phyloP scores from a whole-genome alignment of 2,888 invertebrate species.

The Schizaphis graminum region DNA sequence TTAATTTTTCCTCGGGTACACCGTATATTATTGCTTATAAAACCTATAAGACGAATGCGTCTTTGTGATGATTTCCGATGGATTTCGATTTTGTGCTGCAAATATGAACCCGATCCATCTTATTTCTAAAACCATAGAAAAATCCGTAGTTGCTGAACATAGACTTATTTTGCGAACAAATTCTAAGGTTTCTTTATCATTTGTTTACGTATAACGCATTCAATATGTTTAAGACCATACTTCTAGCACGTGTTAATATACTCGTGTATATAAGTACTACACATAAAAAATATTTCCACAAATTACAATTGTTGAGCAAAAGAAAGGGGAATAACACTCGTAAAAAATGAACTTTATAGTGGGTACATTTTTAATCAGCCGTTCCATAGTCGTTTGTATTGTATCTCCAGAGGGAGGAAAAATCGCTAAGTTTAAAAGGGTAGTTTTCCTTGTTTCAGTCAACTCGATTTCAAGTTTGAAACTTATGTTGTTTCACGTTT shows the following conservation, averaged over 20 bases:
- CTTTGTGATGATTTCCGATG: background rate
- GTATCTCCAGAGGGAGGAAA: constrained; percentile 46
- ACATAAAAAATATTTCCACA: constrained; percentile 45
- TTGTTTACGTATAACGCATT: background rate
- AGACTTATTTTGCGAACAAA: background rate
- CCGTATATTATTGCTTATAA: background rate
- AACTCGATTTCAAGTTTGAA: constrained; percentile 41
- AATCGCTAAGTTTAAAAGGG: constrained; percentile 49
- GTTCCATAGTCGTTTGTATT: constrained; percentile 48
- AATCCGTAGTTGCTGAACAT: background rate
- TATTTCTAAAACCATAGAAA: background rate
- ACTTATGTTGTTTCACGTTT: constrained; percentile 62
- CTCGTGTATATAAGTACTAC: background rate
- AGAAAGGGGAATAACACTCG: constrained; percentile 43
- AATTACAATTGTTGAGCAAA: constrained; percentile 46
- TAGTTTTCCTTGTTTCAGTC: constrained; percentile 14
- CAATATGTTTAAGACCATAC: background rate
- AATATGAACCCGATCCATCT: background rate
- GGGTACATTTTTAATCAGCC: constrained; percentile 65
- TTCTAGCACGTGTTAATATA: constrained; percentile 27
- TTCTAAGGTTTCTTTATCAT: background rate
- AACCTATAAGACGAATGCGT: background rate
- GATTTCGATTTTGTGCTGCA: background rate
- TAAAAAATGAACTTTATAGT: constrained; percentile 57
- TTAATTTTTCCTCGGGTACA: background rate